Evolutionary conservation across 2,113 vertebrate genomes (phyloP).

Genomic region (Cebus imitator): DNA sequence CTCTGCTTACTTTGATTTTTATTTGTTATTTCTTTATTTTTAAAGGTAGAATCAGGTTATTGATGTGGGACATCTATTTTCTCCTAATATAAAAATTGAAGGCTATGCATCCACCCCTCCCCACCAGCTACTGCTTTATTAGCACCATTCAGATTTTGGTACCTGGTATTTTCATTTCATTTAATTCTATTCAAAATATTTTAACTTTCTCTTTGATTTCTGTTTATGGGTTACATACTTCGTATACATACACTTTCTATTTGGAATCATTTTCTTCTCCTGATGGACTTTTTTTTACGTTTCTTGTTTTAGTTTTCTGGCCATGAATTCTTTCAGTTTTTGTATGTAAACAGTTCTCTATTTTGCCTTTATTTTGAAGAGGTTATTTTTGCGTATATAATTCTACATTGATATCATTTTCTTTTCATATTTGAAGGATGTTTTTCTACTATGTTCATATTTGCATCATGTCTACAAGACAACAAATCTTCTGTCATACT

Average conservation of each 20-base stretch:
- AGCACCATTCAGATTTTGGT: not conserved
- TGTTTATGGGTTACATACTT: not conserved
- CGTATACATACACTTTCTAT: not conserved
- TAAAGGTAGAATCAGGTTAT: not conserved
- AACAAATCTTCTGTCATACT: not conserved
- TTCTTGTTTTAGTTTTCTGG: not conserved
- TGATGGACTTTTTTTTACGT: not conserved
- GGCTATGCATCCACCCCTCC: not conserved
- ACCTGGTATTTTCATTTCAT: not conserved
- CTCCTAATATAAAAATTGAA: not conserved
- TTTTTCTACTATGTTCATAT: not conserved
- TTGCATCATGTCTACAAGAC: not conserved
- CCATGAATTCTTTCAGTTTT: not conserved
- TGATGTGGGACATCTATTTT: not conserved
- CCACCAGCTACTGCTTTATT: not conserved
- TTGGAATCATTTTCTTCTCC: not conserved
- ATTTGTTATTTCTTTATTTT: not conserved
- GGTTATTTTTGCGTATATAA: not conserved
- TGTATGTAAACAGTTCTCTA: not conserved
- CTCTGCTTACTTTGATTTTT: not conserved
- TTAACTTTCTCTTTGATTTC: not conserved
- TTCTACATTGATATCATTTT: not conserved
- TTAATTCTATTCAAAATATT: not conserved
- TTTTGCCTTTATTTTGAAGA: not conserved
- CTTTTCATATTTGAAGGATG: not conserved